Base-by-base conservation (phyloP, 2,888 invertebrate species). In the Selenia dentaria region DNA sequence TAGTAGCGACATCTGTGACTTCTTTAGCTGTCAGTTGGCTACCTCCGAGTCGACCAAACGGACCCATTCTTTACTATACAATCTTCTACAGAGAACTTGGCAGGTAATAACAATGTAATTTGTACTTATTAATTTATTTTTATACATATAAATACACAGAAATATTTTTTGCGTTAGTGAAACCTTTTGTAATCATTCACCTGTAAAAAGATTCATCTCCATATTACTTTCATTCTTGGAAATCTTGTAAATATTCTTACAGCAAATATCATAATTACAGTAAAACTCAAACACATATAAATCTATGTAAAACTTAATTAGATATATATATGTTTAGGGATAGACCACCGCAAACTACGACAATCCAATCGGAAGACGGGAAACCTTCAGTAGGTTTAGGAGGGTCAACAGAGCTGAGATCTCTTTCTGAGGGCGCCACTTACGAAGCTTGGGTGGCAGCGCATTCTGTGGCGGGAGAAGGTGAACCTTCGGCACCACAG, bases 361-460 rank as follows among this genome's bases (percentile, higher is more conserved):
- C 87, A 1, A 74, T 91, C 0, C 91, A 90, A 64, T 78, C 84
- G 0, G 85, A 87, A 51, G 86, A 86, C 4, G 61, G 66, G 0
- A 84, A 87, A 6, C 63, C 67, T 3, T 73, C 78, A 2, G 84
- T 91, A 0, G 91, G 91, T 3, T 59, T 91, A 2, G 91, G 87
- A 8, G 91, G 91, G 0, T 92, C 92, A 2, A 93, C 93, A 49
- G 95, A 95, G 76, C 88, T 94, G 26, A 86, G 95, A 18, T 93
- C 94, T 27, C 84, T 96, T 46, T 92, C 93, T 35, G 95, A 95
- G 74, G 93, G 94, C 61, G 94, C 95, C 61, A 92, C 94, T 27
- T 97, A 97, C 72, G 95, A 96, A 73, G 96, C 97, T 69, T 96
- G 96, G 95, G 95, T 97, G 1, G 94, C 96, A 0, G 96, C 96